Conservation (phyloP, 1,140 invertebrate genomes). For the Heliothis virescens region DNA sequence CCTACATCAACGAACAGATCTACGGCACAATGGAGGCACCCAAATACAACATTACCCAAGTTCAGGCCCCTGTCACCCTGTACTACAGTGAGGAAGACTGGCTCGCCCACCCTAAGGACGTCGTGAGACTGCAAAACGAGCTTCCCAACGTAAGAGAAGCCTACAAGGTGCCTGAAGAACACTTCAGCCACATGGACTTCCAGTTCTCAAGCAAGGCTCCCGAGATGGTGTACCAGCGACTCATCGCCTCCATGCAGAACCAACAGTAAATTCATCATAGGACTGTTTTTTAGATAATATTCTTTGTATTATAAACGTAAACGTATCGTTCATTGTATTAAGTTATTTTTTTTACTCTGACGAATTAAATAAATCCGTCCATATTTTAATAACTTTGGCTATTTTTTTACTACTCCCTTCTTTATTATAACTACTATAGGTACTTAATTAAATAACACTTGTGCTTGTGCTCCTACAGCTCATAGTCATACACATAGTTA, state of each 20-base stretch:
- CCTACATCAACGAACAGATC: slow-evolving; percentile 79
- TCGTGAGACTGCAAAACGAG: slow-evolving; percentile 86
- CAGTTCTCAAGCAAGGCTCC: slow-evolving; percentile 88
- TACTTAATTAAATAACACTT: no score
- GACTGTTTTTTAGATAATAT: slow-evolving; percentile 44
- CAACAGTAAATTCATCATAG: slow-evolving; percentile 12
- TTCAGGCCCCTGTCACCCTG: slow-evolving; percentile 88
- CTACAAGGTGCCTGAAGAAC: slow-evolving; percentile 85
- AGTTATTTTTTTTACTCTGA: slow-evolving; percentile 50
- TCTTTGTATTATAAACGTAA: slow-evolving; percentile 11
- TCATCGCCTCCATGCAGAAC: slow-evolving; percentile 73
- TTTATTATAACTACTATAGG: slow-evolving; percentile 2
- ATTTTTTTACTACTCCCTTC: slow-evolving; percentile 23
- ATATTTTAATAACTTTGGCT: slow-evolving; percentile 34
- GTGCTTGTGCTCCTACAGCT: no score
- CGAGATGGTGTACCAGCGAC: slow-evolving; percentile 85
- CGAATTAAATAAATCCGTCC: slow-evolving; percentile 69
- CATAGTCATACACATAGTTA: no score
- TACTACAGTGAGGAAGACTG: slow-evolving; percentile 90
- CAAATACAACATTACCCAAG: slow-evolving; percentile 88
- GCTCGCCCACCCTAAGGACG: slow-evolving; percentile 88
- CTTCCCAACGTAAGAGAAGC: slow-evolving; percentile 80
- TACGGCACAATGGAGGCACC: slow-evolving; percentile 88
- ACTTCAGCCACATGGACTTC: slow-evolving; percentile 92
- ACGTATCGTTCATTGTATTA: slow-evolving; percentile 39